Conservation (phyloP, 2,888 invertebrate species). For the Eulithis prunata region DNA sequence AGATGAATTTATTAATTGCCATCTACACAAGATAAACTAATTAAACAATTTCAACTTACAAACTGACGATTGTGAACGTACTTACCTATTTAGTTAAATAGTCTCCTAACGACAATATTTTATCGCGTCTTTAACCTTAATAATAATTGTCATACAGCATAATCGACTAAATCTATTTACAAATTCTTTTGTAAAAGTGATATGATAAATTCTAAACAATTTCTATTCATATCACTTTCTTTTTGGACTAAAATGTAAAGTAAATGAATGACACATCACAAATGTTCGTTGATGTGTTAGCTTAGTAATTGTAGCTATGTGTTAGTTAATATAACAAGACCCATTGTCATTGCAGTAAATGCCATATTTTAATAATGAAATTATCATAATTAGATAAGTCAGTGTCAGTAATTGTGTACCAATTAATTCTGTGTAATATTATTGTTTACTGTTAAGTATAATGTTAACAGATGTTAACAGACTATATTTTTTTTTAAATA, state of each 20-base stretch:
- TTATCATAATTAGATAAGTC: background rate
- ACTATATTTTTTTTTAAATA: no score
- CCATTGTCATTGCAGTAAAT: slow-evolving; percentile 23
- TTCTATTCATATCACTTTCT: background rate
- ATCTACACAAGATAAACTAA: background rate
- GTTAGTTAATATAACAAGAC: slow-evolving; percentile 3
- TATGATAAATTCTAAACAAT: background rate
- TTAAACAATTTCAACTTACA: no score
- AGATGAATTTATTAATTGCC: background rate
- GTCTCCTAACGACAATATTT: background rate
- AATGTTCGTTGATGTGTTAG: background rate
- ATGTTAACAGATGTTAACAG: no score
- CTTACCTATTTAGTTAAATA: no score
- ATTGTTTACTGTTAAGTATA: no score
- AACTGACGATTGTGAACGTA: background rate
- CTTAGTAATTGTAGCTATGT: background rate
- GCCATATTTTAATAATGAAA: background rate
- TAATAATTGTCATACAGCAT: background rate
- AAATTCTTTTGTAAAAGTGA: slow-evolving; percentile 2
- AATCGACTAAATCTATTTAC: background rate
- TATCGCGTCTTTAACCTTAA: background rate
- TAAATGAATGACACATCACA: no score
- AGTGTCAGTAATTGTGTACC: background rate
- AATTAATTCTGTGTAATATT: background rate
- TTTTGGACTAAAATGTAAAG: background rate